Evolutionary conservation across 2,113 vertebrate genomes (phyloP).

Genomic region (Typhlomys cinereus): DNA sequence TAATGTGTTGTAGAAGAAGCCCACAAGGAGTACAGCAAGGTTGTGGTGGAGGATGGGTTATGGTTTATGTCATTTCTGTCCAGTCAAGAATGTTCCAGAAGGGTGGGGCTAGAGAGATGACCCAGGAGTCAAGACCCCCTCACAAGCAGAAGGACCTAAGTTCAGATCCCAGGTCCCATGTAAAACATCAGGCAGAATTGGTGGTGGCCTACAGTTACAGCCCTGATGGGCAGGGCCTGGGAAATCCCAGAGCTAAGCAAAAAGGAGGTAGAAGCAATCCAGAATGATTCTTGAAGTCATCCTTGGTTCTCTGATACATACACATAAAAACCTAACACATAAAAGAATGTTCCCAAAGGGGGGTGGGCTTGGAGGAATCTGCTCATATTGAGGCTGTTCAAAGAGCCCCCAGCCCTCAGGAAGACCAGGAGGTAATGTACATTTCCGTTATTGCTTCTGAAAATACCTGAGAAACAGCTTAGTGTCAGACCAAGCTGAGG

Average conservation of each 20-base stretch:
- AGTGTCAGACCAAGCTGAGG: not conserved
- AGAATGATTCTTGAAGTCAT: too few species aligned
- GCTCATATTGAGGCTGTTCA: not conserved
- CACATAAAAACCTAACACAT: too few species aligned
- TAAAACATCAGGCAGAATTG: too few species aligned
- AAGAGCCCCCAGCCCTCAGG: not conserved
- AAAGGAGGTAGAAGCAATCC: too few species aligned
- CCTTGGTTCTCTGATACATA: too few species aligned
- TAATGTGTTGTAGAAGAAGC: not conserved
- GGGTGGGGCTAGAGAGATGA: rapidly evolving
- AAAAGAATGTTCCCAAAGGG: not conserved
- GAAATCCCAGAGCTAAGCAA: too few species aligned
- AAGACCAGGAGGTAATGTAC: rapidly evolving
- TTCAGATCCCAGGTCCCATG: too few species aligned
- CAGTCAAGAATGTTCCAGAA: not conserved
- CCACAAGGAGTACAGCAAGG: not conserved
- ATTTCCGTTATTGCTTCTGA: not conserved
- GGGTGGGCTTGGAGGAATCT: rapidly evolving
- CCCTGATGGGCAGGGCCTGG: too few species aligned
- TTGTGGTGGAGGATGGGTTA: rapidly evolving
- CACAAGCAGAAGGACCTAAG: too few species aligned
- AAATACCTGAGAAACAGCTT: not conserved
- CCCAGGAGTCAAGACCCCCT: too few species aligned
- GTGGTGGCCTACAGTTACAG: too few species aligned
- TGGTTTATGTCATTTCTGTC: not conserved